phyloP scores from a whole-genome alignment of 2,888 invertebrate species.

The Pecten maximus region DNA sequence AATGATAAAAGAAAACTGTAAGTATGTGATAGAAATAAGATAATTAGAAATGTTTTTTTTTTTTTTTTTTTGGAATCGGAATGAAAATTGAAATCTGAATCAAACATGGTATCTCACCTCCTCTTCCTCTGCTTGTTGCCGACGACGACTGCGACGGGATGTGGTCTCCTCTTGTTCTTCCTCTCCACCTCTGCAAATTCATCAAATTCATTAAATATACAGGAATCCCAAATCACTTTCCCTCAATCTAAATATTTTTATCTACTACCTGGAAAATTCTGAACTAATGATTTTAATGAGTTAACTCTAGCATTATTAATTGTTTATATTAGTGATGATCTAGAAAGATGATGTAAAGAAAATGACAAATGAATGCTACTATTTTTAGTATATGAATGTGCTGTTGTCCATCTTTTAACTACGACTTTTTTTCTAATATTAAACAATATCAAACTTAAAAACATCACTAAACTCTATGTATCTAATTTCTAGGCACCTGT shows the following conservation, averaged over 20 bases:
- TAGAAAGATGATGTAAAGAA: background rate
- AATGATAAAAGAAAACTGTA: background rate
- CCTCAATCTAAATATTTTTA: background rate
- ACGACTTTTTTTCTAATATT: background rate
- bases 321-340: background rate
- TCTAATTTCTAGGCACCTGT: background rate
- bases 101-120: slow-evolving; percentile 41
- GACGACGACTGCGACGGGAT: slow-evolving; percentile 60
- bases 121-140: slow-evolving; percentile 61
- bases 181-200: slow-evolving; percentile 50
- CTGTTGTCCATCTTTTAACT: background rate
- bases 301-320: background rate
- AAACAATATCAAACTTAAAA: background rate
- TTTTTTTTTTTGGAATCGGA: background rate
- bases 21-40: background rate
- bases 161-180: slow-evolving; percentile 58
- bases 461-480: background rate
- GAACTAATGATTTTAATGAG: background rate
- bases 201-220: background rate
- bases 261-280: background rate
- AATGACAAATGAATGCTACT: background rate
- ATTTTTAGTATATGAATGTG: background rate
- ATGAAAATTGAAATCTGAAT: background rate
- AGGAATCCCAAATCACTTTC: background rate
- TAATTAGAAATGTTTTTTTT: too few species aligned